These are phyloP conservation scores for Helicoverpa armigera DNA, from an alignment of 1,140 invertebrate species.

Conservation along the genomic window DNA sequence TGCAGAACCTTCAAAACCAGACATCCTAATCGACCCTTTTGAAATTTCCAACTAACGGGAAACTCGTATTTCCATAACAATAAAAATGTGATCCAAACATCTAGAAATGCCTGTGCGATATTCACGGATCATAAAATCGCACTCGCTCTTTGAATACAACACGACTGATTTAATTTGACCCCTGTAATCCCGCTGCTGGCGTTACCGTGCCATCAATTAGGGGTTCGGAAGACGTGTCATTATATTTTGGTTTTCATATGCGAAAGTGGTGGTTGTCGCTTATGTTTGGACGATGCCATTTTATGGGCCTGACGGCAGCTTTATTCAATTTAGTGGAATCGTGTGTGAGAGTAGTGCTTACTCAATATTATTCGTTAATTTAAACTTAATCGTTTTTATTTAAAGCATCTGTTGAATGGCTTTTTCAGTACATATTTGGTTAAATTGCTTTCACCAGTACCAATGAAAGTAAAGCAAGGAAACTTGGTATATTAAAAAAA, in stretches of 20 bases:
- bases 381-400: background rate
- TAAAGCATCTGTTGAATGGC: no score
- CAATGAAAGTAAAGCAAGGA: background rate
- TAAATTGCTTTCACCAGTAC: no score
- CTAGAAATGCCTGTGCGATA: constrained; percentile 85
- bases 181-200: constrained; percentile 48
- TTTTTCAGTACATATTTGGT: no score
- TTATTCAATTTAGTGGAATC: constrained; percentile 51
- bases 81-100: constrained; percentile 86
- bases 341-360: constrained; percentile 13
- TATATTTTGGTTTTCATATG: constrained; percentile 73
- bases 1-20: constrained; percentile 83
- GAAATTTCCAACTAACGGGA: constrained; percentile 85
- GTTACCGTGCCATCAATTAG: constrained; percentile 51
- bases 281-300: constrained; percentile 70
- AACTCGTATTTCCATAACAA: constrained; percentile 86
- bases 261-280: constrained; percentile 66
- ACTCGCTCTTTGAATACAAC: constrained; percentile 71
- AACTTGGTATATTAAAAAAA: background rate
- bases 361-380: constrained; percentile 16
- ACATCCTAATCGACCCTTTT: constrained; percentile 85
- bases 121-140: constrained; percentile 86
- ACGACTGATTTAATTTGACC: constrained; percentile 78
- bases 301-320: constrained; percentile 61
- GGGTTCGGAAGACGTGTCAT: constrained; percentile 61